Percentiles rank a stretch among this genome's conserved stretches.
phyloP scores from a whole-genome alignment of 2,888 invertebrate genomes.

The Steinernema scapterisci region DNA sequence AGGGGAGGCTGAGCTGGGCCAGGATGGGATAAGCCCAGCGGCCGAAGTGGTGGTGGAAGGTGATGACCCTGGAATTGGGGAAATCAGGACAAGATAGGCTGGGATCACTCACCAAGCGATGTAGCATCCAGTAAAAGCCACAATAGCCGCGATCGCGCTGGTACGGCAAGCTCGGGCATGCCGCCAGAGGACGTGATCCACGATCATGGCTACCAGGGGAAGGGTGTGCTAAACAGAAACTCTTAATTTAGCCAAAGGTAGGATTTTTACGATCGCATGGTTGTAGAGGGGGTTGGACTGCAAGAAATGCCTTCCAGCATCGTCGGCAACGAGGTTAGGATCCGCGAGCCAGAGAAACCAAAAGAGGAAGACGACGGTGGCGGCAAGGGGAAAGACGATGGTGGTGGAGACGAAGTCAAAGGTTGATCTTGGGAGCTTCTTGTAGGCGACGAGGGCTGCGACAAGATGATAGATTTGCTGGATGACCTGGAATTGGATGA shows the following conservation, averaged over 20 bases:
- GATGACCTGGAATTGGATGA: slow-evolving; percentile 48
- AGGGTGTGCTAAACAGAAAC: slow-evolving; percentile 65
- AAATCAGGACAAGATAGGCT: background rate
- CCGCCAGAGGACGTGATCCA: slow-evolving; percentile 54
- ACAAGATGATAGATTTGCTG: slow-evolving; percentile 57
- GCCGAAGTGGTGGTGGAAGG: slow-evolving; percentile 51
- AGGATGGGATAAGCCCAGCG: slow-evolving; percentile 66
- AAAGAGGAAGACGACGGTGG: slow-evolving; percentile 60
- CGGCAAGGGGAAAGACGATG: slow-evolving; percentile 41
- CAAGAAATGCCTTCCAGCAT: slow-evolving; percentile 51
- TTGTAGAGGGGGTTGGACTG: slow-evolving; percentile 56
- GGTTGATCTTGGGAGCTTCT: slow-evolving; percentile 8
- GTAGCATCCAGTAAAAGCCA: slow-evolving; percentile 49
- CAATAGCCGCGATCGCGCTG: slow-evolving; percentile 39
- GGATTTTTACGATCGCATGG: slow-evolving; percentile 54
- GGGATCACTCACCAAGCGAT: slow-evolving; percentile 52
- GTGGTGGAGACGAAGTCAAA: slow-evolving; percentile 43
- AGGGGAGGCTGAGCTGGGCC: slow-evolving; percentile 48
- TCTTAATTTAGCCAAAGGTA: too few species aligned
- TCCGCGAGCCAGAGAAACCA: slow-evolving; percentile 58
- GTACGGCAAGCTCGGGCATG: slow-evolving; percentile 44
- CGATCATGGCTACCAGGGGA: slow-evolving; percentile 52
- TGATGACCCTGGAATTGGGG: slow-evolving; percentile 55
- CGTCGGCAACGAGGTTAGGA: slow-evolving; percentile 54
- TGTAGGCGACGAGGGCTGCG: slow-evolving; percentile 45